These are phyloP conservation scores for Aleiodes alternator DNA, from an alignment of 2,888 invertebrate species.

Conservation along the genomic window DNA sequence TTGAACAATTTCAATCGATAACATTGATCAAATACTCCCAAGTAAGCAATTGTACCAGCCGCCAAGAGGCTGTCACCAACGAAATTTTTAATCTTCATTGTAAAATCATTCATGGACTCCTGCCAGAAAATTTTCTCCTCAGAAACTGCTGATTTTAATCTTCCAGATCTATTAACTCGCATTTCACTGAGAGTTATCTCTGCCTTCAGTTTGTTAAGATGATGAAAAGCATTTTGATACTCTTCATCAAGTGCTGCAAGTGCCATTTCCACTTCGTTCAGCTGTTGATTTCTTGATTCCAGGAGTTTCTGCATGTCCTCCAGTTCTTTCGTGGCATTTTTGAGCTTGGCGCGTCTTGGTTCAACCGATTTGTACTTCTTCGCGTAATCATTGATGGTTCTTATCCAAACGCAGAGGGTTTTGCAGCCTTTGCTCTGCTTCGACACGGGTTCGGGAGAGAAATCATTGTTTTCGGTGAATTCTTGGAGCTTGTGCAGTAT, in stretches of 20 bases:
- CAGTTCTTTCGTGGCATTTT: constrained; percentile 89
- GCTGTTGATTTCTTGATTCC: constrained; percentile 85
- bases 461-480: constrained; percentile 88
- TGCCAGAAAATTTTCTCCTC: constrained; percentile 93
- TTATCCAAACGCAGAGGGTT: constrained; percentile 92
- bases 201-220: constrained; percentile 84
- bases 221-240: constrained; percentile 84
- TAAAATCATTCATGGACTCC: constrained; percentile 83
- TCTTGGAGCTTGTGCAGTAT: constrained; percentile 87
- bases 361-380: constrained; percentile 91
- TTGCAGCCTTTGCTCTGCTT: constrained; percentile 90
- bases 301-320: constrained; percentile 85
- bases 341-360: constrained; percentile 89
- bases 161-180: constrained; percentile 87
- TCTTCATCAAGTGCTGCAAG: constrained; percentile 78
- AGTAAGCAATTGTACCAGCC: constrained; percentile 91
- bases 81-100: constrained; percentile 82
- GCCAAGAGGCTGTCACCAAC: constrained; percentile 92
- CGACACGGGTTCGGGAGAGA: constrained; percentile 92
- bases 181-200: constrained; percentile 87
- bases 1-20: constrained; percentile 83
- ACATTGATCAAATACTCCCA: constrained; percentile 90
- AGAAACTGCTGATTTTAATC: constrained; percentile 89
- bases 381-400: constrained; percentile 94
- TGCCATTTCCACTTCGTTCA: constrained; percentile 87